phyloP scores from a whole-genome alignment of 2,113 vertebrate species.

The Cranoglanis bouderius region DNA sequence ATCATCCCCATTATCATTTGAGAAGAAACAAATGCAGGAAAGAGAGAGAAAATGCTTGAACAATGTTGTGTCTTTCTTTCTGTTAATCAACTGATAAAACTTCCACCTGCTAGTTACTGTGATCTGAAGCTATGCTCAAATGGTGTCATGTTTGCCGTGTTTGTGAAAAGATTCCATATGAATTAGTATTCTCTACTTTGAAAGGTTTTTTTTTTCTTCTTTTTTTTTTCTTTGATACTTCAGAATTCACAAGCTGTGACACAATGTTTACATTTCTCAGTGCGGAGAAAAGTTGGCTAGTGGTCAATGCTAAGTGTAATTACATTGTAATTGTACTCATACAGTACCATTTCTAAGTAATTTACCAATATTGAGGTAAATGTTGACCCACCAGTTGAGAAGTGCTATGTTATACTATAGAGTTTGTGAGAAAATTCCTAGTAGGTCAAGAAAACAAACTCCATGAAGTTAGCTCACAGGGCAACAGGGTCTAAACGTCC shows the following conservation, averaged over 20 bases:
- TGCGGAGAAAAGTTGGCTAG: neutral
- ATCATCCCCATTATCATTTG: constrained; percentile 32
- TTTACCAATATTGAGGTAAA: neutral
- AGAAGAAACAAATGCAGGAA: constrained; percentile 29
- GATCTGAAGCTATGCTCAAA: neutral
- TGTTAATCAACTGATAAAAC: constrained; percentile 12
- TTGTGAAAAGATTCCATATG: neutral
- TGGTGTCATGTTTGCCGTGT: neutral
- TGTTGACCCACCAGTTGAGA: neutral
- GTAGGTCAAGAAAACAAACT: neutral
- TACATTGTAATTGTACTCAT: neutral
- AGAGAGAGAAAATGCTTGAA: neutral
- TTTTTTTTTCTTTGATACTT: neutral
- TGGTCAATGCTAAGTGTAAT: neutral
- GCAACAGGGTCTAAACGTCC: neutral
- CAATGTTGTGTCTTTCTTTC: constrained; percentile 10
- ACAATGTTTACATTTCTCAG: neutral
- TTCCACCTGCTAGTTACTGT: constrained; percentile 12
- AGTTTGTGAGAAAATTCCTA: neutral
- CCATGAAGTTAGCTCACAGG: neutral
- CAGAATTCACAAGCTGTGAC: neutral
- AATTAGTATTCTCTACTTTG: neutral
- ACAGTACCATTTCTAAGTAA: neutral
- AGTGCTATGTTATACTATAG: neutral
- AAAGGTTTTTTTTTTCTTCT: neutral